Conservation (phyloP, 37 sponge, comb jelly and placozoan genomes). For the Geodia barretti region DNA sequence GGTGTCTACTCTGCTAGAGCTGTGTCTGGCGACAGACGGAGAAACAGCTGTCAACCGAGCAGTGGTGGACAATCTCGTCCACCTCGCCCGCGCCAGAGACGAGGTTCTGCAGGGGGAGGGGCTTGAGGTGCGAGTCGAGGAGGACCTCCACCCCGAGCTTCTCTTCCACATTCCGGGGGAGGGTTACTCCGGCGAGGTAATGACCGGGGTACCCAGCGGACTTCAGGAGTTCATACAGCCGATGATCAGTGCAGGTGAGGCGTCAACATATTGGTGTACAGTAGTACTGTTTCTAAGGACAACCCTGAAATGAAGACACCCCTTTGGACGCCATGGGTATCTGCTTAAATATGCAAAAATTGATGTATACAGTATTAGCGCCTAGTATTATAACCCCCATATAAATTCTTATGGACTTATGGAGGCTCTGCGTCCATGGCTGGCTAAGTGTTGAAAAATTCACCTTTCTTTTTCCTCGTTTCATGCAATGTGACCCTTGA, state of each 20-base stretch:
- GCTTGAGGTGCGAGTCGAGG: conserved; percentile 38
- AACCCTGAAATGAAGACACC: neutral
- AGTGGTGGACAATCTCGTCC: conserved; percentile 1
- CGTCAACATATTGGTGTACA: no score
- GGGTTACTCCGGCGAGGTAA: conserved; percentile 67
- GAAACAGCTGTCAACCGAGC: conserved; percentile 21
- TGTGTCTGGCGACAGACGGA: conserved; percentile 27
- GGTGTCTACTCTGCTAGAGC: conserved; percentile 30
- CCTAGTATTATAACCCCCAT: no score
- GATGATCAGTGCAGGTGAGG: conserved; percentile 29
- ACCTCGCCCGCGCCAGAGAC: conserved; percentile 40
- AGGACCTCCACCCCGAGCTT: conserved; percentile 43
- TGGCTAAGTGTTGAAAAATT: no score
- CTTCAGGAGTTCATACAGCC: conserved; percentile 56
- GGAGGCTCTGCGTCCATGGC: no score
- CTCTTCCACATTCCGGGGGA: conserved; percentile 60
- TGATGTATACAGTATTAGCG: no score
- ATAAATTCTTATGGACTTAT: no score
- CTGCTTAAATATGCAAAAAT: no score
- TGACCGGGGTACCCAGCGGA: conserved; percentile 65
- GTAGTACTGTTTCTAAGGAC: no score
- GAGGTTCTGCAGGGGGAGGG: conserved; percentile 30
- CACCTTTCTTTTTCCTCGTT: no score
- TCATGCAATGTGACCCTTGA: no score
- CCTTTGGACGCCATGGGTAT: neutral